Evolutionary conservation across 2,113 vertebrate species (phyloP), one percentile per base, ranked within the genome.

Genomic region (Platanista minor): DNA sequence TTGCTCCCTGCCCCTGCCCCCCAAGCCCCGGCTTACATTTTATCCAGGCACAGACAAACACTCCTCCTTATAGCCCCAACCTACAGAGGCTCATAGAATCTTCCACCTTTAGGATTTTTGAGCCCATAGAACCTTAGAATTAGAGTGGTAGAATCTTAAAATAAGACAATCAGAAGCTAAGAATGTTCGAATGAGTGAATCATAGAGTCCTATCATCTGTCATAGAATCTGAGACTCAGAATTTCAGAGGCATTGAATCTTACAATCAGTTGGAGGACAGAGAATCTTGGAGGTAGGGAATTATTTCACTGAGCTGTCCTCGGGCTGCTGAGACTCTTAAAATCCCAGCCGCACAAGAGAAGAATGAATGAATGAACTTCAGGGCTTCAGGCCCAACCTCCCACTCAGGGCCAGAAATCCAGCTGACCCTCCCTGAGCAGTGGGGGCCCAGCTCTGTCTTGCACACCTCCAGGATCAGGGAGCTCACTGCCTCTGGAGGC

Each of bases 121-220:
- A 97, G 95, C 74, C 91, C 71, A 33, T 71, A 69, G 94, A 88
- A 90, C 83, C 87, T 93, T 89, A 64, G 72, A 95, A 90, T 97
- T 95, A 85, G 95, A 96, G 62, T 23, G 83, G 91, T 89, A 80
- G 83, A 80, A 74, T 96, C 96, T 97, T 93, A 59, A 96, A 84
- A 89, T 91, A 80, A 95, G 90, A 95, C 90, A 84, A 61, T 97
- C 86, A 90, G 89, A 93, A 91, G 59, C 91, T 43, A 17, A 88
- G 94, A 87, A 46, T 41, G 71, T 96, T 97, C 78, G 59, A 59
- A 93, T 75, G 93, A 90, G 69, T 81, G 95, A 97, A 95, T 93
- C 74, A 95, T 29, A 25, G 10, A 33, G 62, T 94, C 83, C 89
- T 96, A 74, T 95, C 96, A 91, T 91, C 87, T 93, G 83, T 93